Base-by-base conservation (phyloP, 1,140 invertebrate species). In the Trichogramma pretiosum region DNA sequence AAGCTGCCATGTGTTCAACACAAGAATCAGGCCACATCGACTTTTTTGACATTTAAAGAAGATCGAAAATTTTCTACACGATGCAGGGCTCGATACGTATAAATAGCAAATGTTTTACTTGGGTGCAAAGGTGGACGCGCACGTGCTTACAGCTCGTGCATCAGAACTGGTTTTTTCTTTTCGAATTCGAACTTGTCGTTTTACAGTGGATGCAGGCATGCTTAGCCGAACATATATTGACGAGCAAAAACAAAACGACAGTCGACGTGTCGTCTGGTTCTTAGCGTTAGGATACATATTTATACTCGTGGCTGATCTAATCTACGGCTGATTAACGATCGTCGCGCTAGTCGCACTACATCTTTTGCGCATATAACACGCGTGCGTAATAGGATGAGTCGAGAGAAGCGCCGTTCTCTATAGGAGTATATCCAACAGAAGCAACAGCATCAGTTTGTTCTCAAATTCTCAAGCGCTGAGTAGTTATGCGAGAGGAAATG, bases 321-420 rank as follows among this genome's bases (percentile, higher is more conserved):
- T 65, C 64, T 59, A 55, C 57, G 59, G 56, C 63, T 67, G 63
- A 65, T 67, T 65, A 67, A 67, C 62, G 65, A 64, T 64, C 62
- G 58, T 56, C 59, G 56, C 54, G 52, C 48, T 51, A 51, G 35
- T 51, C 32, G n/a, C n/a, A n/a, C n/a, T n/a, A n/a, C n/a, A n/a
- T n/a, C n/a, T n/a, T n/a, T n/a, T n/a, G n/a, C n/a, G n/a, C 22
- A 10, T n/a, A 35, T 28, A 41, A 26, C 16, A 10, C 13, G 10
- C 23, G 22, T 33, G 33, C n/a, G 41, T 13, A 26, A 17, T 41
- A 5, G 21, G n/a, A 24, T 19, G 21, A 26, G 38, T 28, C 38
- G 21, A 16, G 18, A 23, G 43, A 19, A 36, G 43, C 33, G 19
- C 5, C 4, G 4, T 3, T 3, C 13, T n/a, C 32, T 11, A n/a